A percentile compares a stretch with the other conserved stretches of the same genome.
These are phyloP conservation scores for Melangyna quadrimaculata DNA, from an alignment of 2,888 invertebrate species.

Conservation along the genomic window DNA sequence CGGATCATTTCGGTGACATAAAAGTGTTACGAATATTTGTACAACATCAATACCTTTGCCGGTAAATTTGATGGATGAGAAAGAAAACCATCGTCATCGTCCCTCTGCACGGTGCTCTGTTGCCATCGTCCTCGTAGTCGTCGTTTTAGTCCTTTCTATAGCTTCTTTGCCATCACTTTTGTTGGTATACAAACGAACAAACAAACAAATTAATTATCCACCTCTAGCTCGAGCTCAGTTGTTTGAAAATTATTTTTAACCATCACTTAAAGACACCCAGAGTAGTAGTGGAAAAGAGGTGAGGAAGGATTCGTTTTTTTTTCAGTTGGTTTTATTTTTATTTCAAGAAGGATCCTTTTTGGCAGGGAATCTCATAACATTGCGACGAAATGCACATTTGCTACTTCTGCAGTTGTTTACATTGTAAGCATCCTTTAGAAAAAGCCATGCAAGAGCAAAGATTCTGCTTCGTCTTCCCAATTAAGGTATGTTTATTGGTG, in stretches of 20 bases:
- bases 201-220: slow-evolving; percentile 55
- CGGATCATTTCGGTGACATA: slow-evolving; percentile 56
- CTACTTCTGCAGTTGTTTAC: slow-evolving; percentile 66
- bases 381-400: slow-evolving; percentile 68
- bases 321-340: neutral
- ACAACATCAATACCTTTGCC: slow-evolving; percentile 43
- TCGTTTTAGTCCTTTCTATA: neutral
- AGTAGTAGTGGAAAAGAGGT: neutral
- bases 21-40: slow-evolving; percentile 52
- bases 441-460: slow-evolving; percentile 23
- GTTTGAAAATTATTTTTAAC: slow-evolving; percentile 41
- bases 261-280: neutral
- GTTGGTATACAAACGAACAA: neutral
- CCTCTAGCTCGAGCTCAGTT: neutral
- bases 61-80: slow-evolving; percentile 29
- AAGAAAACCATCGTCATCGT: neutral
- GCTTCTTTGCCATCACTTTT: slow-evolving; percentile 14
- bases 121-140: neutral
- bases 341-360: slow-evolving; percentile 10
- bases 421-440: slow-evolving; percentile 54
- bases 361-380: slow-evolving; percentile 57
- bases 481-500: too few species aligned
- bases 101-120: neutral
- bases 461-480: too few species aligned
- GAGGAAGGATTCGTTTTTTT: neutral